Conservation (phyloP, 2,113 vertebrate genomes). For the Daboia siamensis region DNA sequence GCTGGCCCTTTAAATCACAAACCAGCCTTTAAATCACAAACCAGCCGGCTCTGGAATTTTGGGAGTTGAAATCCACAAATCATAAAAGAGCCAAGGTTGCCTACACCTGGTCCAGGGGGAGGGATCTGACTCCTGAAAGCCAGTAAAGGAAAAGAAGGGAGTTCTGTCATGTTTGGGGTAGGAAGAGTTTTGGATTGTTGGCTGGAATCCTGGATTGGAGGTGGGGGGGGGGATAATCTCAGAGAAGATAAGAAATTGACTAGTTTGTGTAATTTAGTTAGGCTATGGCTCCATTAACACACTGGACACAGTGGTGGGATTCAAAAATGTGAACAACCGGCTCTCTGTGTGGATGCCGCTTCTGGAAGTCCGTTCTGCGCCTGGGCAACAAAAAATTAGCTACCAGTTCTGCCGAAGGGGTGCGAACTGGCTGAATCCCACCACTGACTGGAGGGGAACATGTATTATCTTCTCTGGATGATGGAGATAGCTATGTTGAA, state of each 20-base stretch:
- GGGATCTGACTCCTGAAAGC: background rate
- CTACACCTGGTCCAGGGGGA: background rate
- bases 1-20: background rate
- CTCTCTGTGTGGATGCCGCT: too few relatives aligned
- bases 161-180: background rate
- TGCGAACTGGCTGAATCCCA: too few relatives aligned
- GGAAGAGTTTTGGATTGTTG: background rate
- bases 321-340: too few relatives aligned
- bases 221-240: background rate
- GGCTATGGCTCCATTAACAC: background rate
- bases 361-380: too few relatives aligned
- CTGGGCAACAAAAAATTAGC: too few relatives aligned
- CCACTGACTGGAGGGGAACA: background rate
- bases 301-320: too few relatives aligned
- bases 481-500: background rate
- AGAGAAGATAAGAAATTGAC: background rate
- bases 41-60: too few relatives aligned
- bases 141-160: background rate
- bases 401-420: too few relatives aligned
- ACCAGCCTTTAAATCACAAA: background rate
- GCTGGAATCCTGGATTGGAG: background rate
- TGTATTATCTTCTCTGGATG: background rate
- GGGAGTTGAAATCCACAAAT: too few relatives aligned
- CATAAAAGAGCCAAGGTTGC: too few relatives aligned
- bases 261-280: background rate